Conservation (phyloP, 2,113 vertebrate genomes). For the Emydura subglobosa region DNA sequence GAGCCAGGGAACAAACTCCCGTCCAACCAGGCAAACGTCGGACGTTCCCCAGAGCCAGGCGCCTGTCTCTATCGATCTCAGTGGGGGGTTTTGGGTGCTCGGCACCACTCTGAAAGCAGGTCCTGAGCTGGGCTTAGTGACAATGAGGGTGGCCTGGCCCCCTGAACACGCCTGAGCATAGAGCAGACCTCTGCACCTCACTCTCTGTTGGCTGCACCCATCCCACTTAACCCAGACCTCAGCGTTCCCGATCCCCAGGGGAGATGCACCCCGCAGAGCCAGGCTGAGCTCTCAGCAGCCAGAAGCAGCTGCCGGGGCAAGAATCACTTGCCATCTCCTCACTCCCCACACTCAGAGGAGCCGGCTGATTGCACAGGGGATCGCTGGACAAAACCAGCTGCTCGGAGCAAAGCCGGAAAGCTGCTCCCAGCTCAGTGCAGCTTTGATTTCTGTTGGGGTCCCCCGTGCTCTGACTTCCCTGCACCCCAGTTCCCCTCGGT, state of each 20-base stretch:
- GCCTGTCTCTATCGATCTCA: background rate
- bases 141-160: too few species aligned
- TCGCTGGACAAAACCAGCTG: rapidly evolving
- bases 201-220: background rate
- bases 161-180: background rate
- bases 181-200: background rate
- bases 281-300: too few species aligned
- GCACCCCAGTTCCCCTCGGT: rapidly evolving
- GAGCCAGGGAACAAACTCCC: too few species aligned
- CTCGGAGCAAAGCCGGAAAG: background rate
- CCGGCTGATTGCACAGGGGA: background rate
- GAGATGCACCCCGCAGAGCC: background rate
- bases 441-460: background rate
- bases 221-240: background rate
- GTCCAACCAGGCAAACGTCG: too few species aligned
- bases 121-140: background rate
- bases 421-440: background rate
- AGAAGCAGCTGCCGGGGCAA: background rate
- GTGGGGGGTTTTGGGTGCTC: background rate
- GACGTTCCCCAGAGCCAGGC: background rate
- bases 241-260: too few species aligned
- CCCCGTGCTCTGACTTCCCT: background rate
- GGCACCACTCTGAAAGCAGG: background rate
- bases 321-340: background rate
- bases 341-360: background rate